These are phyloP conservation scores for Pterois miles DNA, from an alignment of 2,797 vertebrate genomes.

Conservation along the genomic window DNA sequence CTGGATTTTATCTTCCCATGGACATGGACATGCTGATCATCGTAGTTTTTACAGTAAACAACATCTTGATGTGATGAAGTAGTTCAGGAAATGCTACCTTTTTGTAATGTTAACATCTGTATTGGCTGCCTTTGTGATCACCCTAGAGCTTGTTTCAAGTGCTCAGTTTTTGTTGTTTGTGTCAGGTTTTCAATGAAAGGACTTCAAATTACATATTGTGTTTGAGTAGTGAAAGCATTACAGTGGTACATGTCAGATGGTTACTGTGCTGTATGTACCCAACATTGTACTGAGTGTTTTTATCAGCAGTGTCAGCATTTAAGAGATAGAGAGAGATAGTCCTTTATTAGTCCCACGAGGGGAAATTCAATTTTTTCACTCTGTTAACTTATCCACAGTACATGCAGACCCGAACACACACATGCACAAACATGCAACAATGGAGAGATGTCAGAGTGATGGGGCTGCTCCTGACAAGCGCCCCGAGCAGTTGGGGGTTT, in stretches of 20 bases:
- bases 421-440: no score
- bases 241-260: not conserved
- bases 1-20: not conserved
- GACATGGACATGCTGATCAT: not conserved
- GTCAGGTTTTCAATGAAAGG: not conserved
- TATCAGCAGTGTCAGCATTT: not conserved
- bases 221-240: not conserved
- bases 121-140: not conserved
- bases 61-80: not conserved
- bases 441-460: no score
- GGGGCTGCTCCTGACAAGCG: no score
- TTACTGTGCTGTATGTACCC: not conserved
- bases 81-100: not conserved
- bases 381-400: no score
- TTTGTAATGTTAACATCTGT: no score
- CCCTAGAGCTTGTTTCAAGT: not conserved
- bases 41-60: not conserved
- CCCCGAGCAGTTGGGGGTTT: no score
- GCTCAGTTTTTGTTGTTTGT: constrained; percentile 6
- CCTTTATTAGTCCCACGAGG: no score
- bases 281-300: not conserved
- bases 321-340: no score
- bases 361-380: no score
- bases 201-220: not conserved
- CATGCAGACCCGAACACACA: no score